These are phyloP conservation scores for Sesamia nonagrioides DNA, from an alignment of 1,140 invertebrate genomes.

Conservation along the genomic window DNA sequence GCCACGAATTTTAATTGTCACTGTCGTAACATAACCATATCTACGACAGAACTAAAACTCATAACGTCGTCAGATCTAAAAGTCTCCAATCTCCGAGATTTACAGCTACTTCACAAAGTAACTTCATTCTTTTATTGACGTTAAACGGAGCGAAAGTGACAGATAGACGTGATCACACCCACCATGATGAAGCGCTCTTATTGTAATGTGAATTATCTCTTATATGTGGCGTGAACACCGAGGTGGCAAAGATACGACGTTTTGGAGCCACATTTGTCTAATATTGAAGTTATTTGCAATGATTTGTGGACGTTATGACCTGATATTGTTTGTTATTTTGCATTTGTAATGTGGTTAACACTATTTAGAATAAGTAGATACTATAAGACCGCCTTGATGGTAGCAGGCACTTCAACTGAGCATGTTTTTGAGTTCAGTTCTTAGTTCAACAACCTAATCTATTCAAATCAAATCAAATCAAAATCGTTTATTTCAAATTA, in stretches of 20 bases:
- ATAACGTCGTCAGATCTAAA: neutral
- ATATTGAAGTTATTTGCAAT: neutral
- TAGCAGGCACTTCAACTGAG: too few species aligned
- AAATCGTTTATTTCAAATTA: too few species aligned
- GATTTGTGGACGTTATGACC: neutral
- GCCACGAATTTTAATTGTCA: too few species aligned
- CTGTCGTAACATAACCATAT: too few species aligned
- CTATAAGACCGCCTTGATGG: too few species aligned
- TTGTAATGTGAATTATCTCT: conserved; percentile 42
- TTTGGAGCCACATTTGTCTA: neutral
- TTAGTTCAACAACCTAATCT: too few species aligned
- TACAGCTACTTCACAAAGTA: conserved; percentile 55
- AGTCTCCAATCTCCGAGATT: conserved; percentile 44
- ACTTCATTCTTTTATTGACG: conserved; percentile 62
- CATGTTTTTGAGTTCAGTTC: too few species aligned
- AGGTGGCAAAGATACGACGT: conserved; percentile 20
- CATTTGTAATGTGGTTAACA: neutral
- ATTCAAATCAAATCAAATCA: too few species aligned
- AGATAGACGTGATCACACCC: conserved; percentile 53
- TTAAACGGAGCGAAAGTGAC: conserved; percentile 61
- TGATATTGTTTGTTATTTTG: neutral
- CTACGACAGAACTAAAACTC: too few species aligned
- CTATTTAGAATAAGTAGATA: too few species aligned
- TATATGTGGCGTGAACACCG: conserved; percentile 7
- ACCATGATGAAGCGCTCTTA: conserved; percentile 16